Base-by-base conservation (phyloP, 1,140 invertebrate species). In the Diplogasteroides magnus region DNA sequence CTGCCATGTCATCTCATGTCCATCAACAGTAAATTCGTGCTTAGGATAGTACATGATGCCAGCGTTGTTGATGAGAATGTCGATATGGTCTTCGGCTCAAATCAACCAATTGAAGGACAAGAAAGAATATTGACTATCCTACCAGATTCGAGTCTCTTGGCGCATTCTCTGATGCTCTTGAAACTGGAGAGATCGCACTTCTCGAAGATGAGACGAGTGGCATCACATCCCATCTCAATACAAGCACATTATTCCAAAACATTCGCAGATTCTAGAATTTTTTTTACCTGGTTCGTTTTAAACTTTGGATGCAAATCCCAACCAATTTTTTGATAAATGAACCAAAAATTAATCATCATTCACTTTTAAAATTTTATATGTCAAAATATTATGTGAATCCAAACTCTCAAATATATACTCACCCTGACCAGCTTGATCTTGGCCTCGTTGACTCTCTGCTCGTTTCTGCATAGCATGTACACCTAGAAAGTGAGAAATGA, bases 41-140 rank as follows among this genome's bases (percentile, higher is more conserved):
- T 74, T 74, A 2, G 37, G 73, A 61, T 69, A 74, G 71, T 73
- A 74, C 73, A 74, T 74, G 19, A 74, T 74, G 61, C 73, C 73
- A 15, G 73, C 73, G 63, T 74, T 74, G 60, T 74, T 74, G 61
- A 72, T 64, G 26, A 72, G 31, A 64, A 72, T 72, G 69, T 72
- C 70, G 19, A 72, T 61, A 25, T 11, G 23, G 6, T 66, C 14
- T 61, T 66, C 64, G 28, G 69, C 69, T 71, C 2, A 62, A 71
- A 26, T 14, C 55, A 1, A 73, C 13, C 26, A n/a, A 72, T 58
- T 23, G 15, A 15, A 60, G 0, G 19, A 13, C 14, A 31, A n/a
- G n/a, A n/a, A n/a, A n/a, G n/a, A n/a, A n/a, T n/a, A n/a, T n/a
- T n/a, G n/a, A n/a, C n/a, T n/a, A n/a, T n/a, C n/a, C n/a, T 65